These are phyloP conservation scores for Potorous gilbertii DNA, from an alignment of 2,797 vertebrate genomes.

Conservation along the genomic window DNA sequence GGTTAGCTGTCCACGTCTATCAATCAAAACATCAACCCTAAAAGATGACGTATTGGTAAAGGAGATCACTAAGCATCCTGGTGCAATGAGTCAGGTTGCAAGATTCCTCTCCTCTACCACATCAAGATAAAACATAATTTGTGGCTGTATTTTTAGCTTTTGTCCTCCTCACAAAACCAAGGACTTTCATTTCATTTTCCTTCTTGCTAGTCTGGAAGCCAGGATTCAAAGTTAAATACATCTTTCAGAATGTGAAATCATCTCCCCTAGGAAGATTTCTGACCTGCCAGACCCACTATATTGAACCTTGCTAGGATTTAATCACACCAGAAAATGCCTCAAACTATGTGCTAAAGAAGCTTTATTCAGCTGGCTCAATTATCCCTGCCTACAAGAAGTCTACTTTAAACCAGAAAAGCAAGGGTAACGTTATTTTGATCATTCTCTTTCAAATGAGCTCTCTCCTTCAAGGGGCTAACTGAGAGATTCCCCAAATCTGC, in stretches of 20 bases:
- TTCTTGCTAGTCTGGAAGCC: not conserved
- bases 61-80: no score
- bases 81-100: not conserved
- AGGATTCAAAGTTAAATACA: not conserved
- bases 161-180: not conserved
- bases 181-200: not conserved
- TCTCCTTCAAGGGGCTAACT: not conserved
- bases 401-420: not conserved
- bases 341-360: not conserved
- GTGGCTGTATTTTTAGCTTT: not conserved
- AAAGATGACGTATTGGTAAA: not conserved
- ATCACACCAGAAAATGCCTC: not conserved
- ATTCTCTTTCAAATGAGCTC: not conserved
- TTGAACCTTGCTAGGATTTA: not conserved
- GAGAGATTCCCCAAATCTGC: not conserved
- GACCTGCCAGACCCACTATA: not conserved
- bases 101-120: not conserved
- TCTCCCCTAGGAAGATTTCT: not conserved
- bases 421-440: not conserved
- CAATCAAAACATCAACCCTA: not conserved
- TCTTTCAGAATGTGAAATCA: not conserved
- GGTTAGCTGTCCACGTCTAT: not conserved
- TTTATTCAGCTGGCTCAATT: not conserved
- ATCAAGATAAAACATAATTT: not conserved
- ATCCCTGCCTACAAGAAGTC: not conserved